phyloP scores from a whole-genome alignment of 2,888 invertebrate species.

The Zaprionus bogoriensis region DNA sequence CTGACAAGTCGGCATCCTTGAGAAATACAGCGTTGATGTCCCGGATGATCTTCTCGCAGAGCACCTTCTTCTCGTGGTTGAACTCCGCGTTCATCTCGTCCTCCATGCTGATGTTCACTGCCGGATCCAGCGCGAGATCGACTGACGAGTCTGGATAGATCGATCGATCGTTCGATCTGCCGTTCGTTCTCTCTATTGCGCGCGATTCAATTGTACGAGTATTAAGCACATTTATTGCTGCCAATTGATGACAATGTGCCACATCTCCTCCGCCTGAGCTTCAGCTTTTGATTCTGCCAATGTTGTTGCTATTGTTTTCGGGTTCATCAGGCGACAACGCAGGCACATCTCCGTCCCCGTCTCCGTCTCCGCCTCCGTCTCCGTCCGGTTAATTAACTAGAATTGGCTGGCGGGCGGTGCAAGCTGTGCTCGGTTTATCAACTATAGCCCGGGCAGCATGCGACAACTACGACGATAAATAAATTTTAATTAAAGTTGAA shows the following conservation, averaged over 20 bases:
- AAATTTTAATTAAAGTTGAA: constrained; percentile 71
- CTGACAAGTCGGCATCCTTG: constrained; percentile 91
- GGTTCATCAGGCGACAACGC: constrained; percentile 29
- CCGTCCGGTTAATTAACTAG: constrained; percentile 45
- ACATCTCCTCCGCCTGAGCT: neutral
- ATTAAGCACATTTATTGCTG: constrained; percentile 68
- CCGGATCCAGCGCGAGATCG: neutral
- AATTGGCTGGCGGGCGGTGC: no score
- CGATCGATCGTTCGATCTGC: constrained; percentile 8
- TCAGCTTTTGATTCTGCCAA: neutral
- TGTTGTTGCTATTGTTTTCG: neutral
- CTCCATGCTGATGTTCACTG: constrained; percentile 40
- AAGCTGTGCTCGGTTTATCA: no score
- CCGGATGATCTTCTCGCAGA: constrained; percentile 91
- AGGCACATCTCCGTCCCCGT: constrained; percentile 36
- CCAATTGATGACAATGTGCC: constrained; percentile 51
- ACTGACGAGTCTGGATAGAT: constrained; percentile 3
- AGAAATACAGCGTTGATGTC: constrained; percentile 89
- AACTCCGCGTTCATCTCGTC: constrained; percentile 45
- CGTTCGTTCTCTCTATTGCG: constrained; percentile 46
- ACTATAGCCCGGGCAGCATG: neutral
- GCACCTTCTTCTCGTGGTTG: constrained; percentile 87
- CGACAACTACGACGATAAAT: constrained; percentile 43
- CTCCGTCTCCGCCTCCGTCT: constrained; percentile 22
- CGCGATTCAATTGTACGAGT: constrained; percentile 66